Conservation (phyloP, 37 sponge, comb jelly and placozoan genomes). For the Haliclona indistincta region DNA sequence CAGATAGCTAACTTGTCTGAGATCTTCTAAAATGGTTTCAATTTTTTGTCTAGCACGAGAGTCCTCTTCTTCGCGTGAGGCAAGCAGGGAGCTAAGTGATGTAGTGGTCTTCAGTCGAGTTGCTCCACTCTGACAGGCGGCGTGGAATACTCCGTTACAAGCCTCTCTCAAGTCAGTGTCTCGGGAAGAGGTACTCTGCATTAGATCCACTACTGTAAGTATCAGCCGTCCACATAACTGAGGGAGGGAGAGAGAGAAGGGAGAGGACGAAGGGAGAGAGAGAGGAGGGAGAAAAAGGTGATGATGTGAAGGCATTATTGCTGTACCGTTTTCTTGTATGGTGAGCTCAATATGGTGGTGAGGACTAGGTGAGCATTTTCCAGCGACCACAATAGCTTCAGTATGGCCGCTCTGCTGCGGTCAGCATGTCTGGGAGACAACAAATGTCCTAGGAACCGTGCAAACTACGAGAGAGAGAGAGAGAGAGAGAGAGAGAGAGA, state of each 20-base stretch:
- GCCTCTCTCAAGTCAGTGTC: constrained; percentile 13
- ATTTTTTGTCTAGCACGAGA: constrained; percentile 42
- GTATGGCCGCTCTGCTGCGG: constrained; percentile 19
- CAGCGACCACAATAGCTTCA: constrained; percentile 36
- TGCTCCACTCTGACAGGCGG: constrained; percentile 11
- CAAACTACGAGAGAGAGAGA: constrained; percentile 14
- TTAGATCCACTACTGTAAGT: constrained; percentile 36
- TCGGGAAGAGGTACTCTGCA: neutral
- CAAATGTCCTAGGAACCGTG: constrained; percentile 44
- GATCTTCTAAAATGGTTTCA: constrained; percentile 61
- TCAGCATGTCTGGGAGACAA: constrained; percentile 30
- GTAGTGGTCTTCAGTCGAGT: constrained; percentile 43
- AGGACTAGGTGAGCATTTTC: constrained; percentile 22
- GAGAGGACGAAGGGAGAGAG: neutral
- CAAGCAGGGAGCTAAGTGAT: constrained; percentile 31
- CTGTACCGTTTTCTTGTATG: constrained; percentile 52
- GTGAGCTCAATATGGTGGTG: constrained; percentile 21
- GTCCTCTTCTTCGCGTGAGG: constrained; percentile 27
- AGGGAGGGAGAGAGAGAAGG: neutral
- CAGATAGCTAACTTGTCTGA: constrained; percentile 45
- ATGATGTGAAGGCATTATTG: neutral
- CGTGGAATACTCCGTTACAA: constrained; percentile 39
- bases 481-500: neutral
- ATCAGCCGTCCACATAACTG: constrained; percentile 56
- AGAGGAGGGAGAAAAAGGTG: neutral